Conservation (phyloP, 2,888 invertebrate species). For the Acheta domesticus region DNA sequence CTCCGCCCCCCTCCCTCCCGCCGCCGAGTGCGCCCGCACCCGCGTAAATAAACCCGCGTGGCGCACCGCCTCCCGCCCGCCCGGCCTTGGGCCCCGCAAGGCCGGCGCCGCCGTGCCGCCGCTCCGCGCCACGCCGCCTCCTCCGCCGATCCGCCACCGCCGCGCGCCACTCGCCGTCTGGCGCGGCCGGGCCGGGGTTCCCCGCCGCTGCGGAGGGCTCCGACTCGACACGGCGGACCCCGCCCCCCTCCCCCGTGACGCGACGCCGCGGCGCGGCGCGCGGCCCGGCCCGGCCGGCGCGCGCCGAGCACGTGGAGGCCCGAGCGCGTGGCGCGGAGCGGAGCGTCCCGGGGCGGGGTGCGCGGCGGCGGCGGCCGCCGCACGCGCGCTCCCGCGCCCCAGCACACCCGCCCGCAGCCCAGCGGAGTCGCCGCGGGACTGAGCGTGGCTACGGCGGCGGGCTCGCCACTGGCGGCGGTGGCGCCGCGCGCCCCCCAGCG, state of each 20-base stretch:
- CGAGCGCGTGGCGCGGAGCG: background rate
- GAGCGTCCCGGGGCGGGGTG: background rate
- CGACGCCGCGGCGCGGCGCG: background rate
- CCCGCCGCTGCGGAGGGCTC: background rate
- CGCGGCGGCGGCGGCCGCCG: slow-evolving; percentile 18
- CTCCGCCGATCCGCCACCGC: background rate
- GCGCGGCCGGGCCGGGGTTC: slow-evolving; percentile 34
- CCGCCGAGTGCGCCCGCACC: too few relatives aligned
- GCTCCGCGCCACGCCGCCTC: too few relatives aligned
- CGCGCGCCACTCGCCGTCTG: slow-evolving; percentile 37
- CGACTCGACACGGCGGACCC: slow-evolving; percentile 36
- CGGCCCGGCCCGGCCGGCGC: background rate
- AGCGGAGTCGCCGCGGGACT: slow-evolving; percentile 37
- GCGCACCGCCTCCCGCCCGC: too few relatives aligned
- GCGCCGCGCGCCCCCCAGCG: slow-evolving; percentile 24
- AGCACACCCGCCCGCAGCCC: slow-evolving; percentile 29
- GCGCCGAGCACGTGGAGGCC: background rate
- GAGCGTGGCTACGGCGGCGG: slow-evolving; percentile 39
- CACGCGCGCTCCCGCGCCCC: slow-evolving; percentile 11
- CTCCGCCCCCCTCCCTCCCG: too few relatives aligned
- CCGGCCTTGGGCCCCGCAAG: too few relatives aligned
- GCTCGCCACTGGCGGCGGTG: slow-evolving; percentile 38
- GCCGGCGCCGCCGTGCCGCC: too few relatives aligned
- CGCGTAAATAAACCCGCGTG: too few relatives aligned
- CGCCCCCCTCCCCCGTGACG: slow-evolving; percentile 32